Evolutionary conservation across 1,140 invertebrate species (phyloP).

Genomic region (fruit fly (Drosophila melanogaster)): DNA sequence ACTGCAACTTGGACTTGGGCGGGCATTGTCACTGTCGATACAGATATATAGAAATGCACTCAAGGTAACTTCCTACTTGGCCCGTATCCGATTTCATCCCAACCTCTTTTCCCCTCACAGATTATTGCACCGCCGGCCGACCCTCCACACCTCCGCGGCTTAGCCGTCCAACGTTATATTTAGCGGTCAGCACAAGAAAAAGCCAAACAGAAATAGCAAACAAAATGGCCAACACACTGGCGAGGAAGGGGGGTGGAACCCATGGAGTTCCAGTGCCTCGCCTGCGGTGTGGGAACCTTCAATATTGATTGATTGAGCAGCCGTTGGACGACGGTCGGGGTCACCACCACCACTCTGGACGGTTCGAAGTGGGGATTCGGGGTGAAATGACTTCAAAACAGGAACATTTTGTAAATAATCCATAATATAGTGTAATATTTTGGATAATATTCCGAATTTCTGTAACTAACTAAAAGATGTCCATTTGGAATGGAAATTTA

Average conservation of each 20-base stretch:
- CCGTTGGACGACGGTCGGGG: constrained; percentile 9
- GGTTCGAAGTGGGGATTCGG: background rate
- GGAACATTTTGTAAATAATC: background rate
- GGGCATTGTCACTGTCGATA: constrained; percentile 80
- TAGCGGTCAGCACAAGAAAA: constrained; percentile 60
- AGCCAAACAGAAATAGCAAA: constrained; percentile 41
- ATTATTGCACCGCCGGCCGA: constrained; percentile 51
- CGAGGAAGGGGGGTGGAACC: constrained; percentile 5
- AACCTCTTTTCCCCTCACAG: constrained; percentile 72
- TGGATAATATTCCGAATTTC: no score
- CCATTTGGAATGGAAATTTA: no score
- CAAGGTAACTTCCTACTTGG: constrained; percentile 81
- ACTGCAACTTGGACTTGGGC: constrained; percentile 59
- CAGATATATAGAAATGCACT: constrained; percentile 79
- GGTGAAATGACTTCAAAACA: background rate
- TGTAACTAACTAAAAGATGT: no score
- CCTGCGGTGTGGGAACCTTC: constrained; percentile 57
- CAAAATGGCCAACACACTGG: constrained; percentile 60
- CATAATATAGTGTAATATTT: no score
- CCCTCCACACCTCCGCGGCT: constrained; percentile 22
- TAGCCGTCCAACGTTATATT: constrained; percentile 50
- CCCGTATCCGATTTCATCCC: constrained; percentile 68
- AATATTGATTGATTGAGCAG: constrained; percentile 74
- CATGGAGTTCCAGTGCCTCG: constrained; percentile 12
- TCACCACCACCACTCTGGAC: background rate